Base-by-base conservation (phyloP, 2,113 vertebrate genomes). In the Corvus cornix region DNA sequence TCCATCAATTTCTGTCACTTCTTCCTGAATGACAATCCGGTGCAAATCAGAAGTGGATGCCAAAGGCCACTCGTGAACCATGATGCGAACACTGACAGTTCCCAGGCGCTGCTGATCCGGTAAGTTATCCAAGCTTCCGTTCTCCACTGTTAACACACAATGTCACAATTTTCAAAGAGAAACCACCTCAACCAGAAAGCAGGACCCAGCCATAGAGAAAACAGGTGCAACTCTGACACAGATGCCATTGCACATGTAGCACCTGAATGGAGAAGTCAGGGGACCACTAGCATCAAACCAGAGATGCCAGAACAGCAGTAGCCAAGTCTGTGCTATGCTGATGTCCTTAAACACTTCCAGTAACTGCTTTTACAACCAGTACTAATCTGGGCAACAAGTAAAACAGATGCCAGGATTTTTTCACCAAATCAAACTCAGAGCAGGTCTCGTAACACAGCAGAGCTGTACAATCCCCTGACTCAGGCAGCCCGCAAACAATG, bases 1-100 rank as follows among this genome's bases (percentile, higher is more conserved):
- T 69, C 99, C 98, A 68, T 99, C 99, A 96, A 99, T 94, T 96
- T 99, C 98, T 43, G 99, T 99, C 56, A 99, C 98, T 96, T 99
- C 98, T 89, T 98, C 98, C 95, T 99, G 99, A 96, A 99, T 97
- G 68, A 99, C 98, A 95, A 99, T 98, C 66, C 98, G 97, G 53
- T 98, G 96, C 95, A 99, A 96, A 90, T 98, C 98, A 7, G 98
- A 98, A 89, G 98, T 98, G 79, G 98, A 98, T 92, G 98, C 98
- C 89, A 99, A 95, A 48, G 98, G 98, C 97, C 98, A 98, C 86
- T 99, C 97, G 4, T 98, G 99, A 96, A 99, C 98, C 98, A 99
- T 99, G 95, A 99, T 98, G 60, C 99, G 98, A 80, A 98, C 96
- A 15, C 98, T 98, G 69, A 99, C 97, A 1, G 97, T 98, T 88